phyloP scores from a whole-genome alignment of 2,888 invertebrate species.

The Augochlorella aurata region DNA sequence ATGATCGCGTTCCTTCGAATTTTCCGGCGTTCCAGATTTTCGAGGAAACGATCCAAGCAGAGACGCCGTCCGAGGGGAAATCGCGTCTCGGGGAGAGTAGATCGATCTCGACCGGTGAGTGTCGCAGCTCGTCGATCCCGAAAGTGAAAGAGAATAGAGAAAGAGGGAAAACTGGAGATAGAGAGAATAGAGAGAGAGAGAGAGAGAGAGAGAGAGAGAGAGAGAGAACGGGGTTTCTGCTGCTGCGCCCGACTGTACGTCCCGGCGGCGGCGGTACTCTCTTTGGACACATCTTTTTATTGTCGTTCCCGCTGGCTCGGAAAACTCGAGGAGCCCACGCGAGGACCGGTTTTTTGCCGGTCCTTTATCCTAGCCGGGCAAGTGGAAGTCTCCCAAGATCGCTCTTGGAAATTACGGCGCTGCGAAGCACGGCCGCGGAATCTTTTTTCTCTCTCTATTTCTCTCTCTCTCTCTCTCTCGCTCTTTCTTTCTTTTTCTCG shows the following conservation, averaged over 20 bases:
- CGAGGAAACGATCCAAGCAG: neutral
- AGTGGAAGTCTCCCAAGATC: slow-evolving; percentile 25
- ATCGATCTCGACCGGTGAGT: neutral
- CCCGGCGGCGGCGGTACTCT: slow-evolving; percentile 10
- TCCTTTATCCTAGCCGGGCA: slow-evolving; percentile 30
- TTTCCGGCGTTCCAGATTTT: neutral
- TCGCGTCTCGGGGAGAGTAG: neutral
- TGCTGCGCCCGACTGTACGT: slow-evolving; percentile 20
- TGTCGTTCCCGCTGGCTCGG: slow-evolving; percentile 10
- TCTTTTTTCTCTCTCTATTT: neutral
- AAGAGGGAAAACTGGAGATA: neutral
- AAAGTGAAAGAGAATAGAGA: slow-evolving; percentile 2
- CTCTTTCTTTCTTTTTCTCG: neutral
- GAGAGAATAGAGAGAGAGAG: neutral
- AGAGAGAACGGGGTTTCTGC: neutral
- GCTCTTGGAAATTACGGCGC: slow-evolving; percentile 21
- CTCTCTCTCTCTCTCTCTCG: neutral
- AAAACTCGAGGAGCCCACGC: slow-evolving; percentile 25
- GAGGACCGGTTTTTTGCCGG: slow-evolving; percentile 28
- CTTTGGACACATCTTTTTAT: slow-evolving; percentile 27
- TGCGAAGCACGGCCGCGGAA: neutral
- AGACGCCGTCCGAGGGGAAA: slow-evolving; percentile 1
- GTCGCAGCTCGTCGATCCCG: slow-evolving; percentile 6
- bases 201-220: neutral
- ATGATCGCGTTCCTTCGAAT: neutral